A percentile compares a stretch with the other conserved stretches of the same genome.
These are phyloP conservation scores for Latheticus oryzae DNA, from an alignment of 2,888 invertebrate species.

Conservation along the genomic window DNA sequence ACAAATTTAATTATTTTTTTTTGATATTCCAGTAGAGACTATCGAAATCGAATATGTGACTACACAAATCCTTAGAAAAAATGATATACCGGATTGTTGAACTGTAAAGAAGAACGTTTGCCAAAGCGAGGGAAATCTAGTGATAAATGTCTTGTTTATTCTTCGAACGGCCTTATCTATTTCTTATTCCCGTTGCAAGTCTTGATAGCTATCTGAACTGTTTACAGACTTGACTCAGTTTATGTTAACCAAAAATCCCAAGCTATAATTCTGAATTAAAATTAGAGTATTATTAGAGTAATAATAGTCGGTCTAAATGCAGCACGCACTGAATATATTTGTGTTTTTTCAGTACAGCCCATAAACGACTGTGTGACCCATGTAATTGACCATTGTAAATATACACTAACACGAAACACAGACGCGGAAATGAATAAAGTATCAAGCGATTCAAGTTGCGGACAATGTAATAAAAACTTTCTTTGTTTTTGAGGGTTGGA, in stretches of 20 bases:
- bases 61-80: no score
- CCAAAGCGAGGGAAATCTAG: slow-evolving; percentile 46
- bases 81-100: slow-evolving; percentile 35
- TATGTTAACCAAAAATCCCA: no score
- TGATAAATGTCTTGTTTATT: slow-evolving; percentile 62
- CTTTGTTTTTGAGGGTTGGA: slow-evolving; percentile 44
- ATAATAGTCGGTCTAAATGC: slow-evolving; percentile 11
- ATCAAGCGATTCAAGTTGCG: slow-evolving; percentile 31
- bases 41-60: no score
- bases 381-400: slow-evolving; percentile 49
- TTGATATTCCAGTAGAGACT: no score
- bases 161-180: slow-evolving; percentile 58
- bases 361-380: slow-evolving; percentile 42
- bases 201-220: slow-evolving; percentile 51
- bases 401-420: slow-evolving; percentile 35
- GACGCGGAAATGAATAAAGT: slow-evolving; percentile 34
- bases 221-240: slow-evolving; percentile 35
- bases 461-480: slow-evolving; percentile 49
- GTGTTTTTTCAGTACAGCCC: no score
- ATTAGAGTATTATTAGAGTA: slow-evolving; percentile 24
- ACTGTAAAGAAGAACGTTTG: slow-evolving; percentile 30
- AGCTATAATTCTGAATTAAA: slow-evolving; percentile 32
- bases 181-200: slow-evolving; percentile 58
- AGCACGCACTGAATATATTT: no score
- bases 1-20: no score